Conservation (phyloP, 2,113 vertebrate species). For the Ceuthmochares aereus region DNA sequence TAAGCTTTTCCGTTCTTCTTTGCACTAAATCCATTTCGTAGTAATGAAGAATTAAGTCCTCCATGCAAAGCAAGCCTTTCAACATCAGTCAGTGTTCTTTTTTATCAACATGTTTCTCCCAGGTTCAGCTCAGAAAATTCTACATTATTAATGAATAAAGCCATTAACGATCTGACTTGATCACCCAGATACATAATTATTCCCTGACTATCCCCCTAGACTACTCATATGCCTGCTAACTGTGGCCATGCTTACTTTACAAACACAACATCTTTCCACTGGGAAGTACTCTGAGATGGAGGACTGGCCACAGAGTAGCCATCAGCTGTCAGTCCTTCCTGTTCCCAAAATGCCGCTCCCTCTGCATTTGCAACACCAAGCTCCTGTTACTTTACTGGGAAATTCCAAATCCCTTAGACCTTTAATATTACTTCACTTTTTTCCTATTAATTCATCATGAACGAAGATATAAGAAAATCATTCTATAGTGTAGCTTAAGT, state of each 20-base stretch:
- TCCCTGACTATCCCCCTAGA: background rate
- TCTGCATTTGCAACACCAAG: background rate
- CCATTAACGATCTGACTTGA: background rate
- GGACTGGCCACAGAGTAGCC: background rate
- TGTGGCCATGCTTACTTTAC: background rate
- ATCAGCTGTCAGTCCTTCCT: background rate
- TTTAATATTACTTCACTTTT: background rate
- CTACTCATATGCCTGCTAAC: background rate
- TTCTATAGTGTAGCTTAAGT: background rate
- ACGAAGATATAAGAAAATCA: background rate
- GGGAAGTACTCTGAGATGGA: rapidly evolving
- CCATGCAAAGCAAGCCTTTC: background rate
- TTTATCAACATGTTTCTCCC: background rate
- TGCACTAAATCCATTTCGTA: background rate
- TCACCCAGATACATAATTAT: background rate
- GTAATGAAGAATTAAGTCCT: background rate
- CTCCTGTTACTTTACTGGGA: background rate
- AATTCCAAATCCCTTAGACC: background rate
- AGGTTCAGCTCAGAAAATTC: background rate
- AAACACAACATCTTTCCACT: background rate
- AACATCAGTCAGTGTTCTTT: background rate
- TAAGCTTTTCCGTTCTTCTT: background rate
- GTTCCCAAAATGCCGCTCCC: background rate
- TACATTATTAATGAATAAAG: background rate
- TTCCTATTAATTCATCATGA: background rate